These are phyloP conservation scores for Hafferia zeledoni DNA, from an alignment of 2,797 vertebrate species.

Conservation along the genomic window DNA sequence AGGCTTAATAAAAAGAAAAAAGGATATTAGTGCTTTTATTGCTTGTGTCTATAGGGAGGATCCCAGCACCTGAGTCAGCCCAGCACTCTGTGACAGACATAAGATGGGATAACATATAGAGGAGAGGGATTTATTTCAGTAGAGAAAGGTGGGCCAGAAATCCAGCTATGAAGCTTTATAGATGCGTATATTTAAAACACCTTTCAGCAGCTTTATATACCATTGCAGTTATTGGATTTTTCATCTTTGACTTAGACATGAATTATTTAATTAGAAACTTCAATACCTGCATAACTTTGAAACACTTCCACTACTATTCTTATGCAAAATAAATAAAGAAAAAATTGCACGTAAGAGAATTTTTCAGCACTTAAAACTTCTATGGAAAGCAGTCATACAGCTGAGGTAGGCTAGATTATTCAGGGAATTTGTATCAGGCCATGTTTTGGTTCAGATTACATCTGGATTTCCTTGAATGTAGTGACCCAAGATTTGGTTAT, in stretches of 20 bases:
- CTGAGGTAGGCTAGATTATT: neutral
- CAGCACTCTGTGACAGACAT: neutral
- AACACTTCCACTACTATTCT: neutral
- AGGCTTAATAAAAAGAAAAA: neutral
- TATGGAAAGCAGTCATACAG: neutral
- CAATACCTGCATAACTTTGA: neutral
- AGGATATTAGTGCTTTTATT: constrained; percentile 12
- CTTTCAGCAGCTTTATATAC: constrained; percentile 35
- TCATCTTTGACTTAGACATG: constrained; percentile 27
- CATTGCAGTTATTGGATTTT: constrained; percentile 46
- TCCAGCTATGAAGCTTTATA: neutral
- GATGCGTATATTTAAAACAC: constrained; percentile 50
- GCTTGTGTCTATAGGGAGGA: neutral
- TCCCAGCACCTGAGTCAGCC: neutral
- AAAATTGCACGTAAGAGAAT: neutral
- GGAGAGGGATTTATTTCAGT: neutral
- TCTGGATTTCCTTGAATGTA: neutral
- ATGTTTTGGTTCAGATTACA: neutral
- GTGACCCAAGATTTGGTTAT: neutral
- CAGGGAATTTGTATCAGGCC: neutral
- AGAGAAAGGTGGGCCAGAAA: constrained; percentile 4
- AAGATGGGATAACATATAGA: neutral
- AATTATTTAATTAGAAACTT: constrained; percentile 60
- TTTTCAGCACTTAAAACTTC: neutral
- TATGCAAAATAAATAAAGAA: neutral